A percentile compares a stretch with the other conserved stretches of the same genome.
phyloP scores from a whole-genome alignment of 2,888 invertebrate genomes.

The Tiliacea aurago region DNA sequence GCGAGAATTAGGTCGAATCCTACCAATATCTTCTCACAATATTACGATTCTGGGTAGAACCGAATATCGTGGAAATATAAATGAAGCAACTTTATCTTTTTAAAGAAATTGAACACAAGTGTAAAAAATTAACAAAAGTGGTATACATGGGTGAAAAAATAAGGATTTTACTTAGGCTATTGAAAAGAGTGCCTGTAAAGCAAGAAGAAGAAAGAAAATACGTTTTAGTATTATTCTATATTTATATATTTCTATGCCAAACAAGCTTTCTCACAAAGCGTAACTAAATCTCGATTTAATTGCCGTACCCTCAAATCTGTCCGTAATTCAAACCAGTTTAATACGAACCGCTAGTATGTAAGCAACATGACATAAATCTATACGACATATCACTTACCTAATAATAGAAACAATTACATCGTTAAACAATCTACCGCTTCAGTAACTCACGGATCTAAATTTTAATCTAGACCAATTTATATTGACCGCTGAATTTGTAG shows the following conservation, averaged over 20 bases:
- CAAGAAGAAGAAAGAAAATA: no score
- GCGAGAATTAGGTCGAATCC: conserved; percentile 61
- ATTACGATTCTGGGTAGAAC: conserved; percentile 40
- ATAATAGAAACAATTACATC: conserved; percentile 66
- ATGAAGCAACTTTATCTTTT: conserved; percentile 25
- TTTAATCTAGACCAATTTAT: conserved; percentile 57
- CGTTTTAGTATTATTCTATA: no score
- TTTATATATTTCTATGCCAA: neutral
- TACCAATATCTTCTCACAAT: conserved; percentile 47
- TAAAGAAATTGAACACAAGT: neutral
- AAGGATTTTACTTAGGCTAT: neutral
- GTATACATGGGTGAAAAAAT: neutral
- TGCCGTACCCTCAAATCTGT: conserved; percentile 39
- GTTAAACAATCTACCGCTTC: conserved; percentile 65
- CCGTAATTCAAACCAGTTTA: conserved; percentile 36
- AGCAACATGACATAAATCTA: conserved; percentile 49
- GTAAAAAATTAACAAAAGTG: conserved; percentile 10
- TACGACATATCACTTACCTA: conserved; percentile 60
- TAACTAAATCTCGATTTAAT: conserved; percentile 20
- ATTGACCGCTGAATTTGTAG: conserved; percentile 28
- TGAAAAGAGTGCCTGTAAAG: neutral
- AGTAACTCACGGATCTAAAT: conserved; percentile 60
- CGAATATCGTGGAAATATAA: conserved; percentile 42
- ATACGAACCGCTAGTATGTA: conserved; percentile 27
- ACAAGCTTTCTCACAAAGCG: neutral